Conservation (phyloP, 1,140 invertebrate genomes). For the Nasonia giraulti region DNA sequence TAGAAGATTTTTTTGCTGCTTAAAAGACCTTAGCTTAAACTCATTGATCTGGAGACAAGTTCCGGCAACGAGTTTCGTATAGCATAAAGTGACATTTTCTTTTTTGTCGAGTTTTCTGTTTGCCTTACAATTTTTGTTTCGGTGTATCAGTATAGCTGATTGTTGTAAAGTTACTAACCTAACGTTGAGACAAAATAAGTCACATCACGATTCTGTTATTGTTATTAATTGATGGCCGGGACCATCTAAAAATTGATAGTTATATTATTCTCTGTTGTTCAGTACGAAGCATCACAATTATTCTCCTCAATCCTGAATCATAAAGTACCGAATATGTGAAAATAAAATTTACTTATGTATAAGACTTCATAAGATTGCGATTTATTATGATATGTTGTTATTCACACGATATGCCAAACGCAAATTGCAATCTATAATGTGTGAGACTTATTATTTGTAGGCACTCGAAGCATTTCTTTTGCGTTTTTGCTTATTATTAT, state of each 20-base stretch:
- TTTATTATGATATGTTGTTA: neutral
- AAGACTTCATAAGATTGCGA: neutral
- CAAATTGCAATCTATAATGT: slow-evolving; percentile 2
- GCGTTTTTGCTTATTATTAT: neutral
- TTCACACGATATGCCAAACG: neutral
- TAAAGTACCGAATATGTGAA: neutral
- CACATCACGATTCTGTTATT: neutral
- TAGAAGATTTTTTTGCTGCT: no score
- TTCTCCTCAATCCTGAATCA: neutral
- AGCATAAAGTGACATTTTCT: neutral
- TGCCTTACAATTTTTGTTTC: neutral
- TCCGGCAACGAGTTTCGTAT: neutral
- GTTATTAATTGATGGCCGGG: neutral
- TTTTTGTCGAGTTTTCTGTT: neutral
- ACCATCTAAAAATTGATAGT: neutral
- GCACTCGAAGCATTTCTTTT: neutral
- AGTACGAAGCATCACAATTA: no score
- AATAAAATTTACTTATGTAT: neutral
- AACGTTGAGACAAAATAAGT: neutral
- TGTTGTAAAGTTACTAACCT: neutral
- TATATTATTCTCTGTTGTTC: neutral
- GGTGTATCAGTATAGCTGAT: neutral
- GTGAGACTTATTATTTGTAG: neutral
- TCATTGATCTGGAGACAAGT: no score
- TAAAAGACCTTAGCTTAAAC: no score